These are phyloP conservation scores for Heliconius himera DNA, from an alignment of 1,140 invertebrate species.

Conservation along the genomic window DNA sequence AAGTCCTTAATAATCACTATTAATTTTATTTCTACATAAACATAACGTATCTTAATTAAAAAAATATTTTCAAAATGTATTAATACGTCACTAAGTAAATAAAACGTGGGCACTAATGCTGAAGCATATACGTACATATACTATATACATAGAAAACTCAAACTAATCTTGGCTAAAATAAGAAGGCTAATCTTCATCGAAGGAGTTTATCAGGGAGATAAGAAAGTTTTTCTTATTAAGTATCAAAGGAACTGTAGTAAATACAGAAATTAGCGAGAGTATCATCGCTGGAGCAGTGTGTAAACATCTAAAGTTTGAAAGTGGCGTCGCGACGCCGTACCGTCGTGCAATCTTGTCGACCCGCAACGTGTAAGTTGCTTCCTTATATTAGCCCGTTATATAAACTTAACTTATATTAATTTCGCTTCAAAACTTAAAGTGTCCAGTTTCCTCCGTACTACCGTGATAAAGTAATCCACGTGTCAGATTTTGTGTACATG, in stretches of 20 bases:
- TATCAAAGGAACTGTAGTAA: constrained; percentile 73
- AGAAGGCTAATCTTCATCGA: constrained; percentile 19
- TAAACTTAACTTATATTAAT: constrained; percentile 40
- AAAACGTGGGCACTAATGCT: too few species aligned
- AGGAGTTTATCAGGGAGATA: constrained; percentile 60
- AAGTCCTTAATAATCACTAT: too few species aligned
- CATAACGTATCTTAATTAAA: too few species aligned
- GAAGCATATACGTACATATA: neutral
- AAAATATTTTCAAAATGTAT: too few species aligned
- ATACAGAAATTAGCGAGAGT: constrained; percentile 74
- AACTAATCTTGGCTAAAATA: constrained; percentile 45
- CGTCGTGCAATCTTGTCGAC: constrained; percentile 45
- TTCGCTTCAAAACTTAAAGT: constrained; percentile 20
- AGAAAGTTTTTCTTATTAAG: constrained; percentile 75
- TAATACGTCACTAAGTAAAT: too few species aligned
- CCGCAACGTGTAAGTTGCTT: constrained; percentile 49
- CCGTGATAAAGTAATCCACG: constrained; percentile 7
- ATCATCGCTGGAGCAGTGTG: constrained; percentile 65
- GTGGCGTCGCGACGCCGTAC: constrained; percentile 51
- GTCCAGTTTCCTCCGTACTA: neutral
- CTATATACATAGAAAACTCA: neutral
- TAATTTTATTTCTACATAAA: too few species aligned
- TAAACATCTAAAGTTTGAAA: constrained; percentile 75
- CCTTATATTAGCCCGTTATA: constrained; percentile 53
- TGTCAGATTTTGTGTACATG: neutral